phyloP scores from a whole-genome alignment of 2,797 vertebrate genomes.

The Toxotes lorentzi region DNA sequence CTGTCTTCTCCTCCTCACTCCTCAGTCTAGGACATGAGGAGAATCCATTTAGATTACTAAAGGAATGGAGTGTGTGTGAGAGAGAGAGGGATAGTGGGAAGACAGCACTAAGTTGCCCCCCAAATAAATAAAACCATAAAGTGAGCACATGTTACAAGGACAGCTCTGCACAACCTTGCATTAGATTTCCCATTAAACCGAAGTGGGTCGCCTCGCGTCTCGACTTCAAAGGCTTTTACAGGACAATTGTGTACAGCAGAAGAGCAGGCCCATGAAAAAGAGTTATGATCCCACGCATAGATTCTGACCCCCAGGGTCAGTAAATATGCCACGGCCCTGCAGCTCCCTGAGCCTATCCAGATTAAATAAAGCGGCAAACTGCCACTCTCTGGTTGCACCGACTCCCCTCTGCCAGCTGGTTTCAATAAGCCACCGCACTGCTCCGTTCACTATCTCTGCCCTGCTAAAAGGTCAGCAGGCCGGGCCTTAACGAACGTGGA shows the following conservation, averaged over 20 bases:
- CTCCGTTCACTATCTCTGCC: slow-evolving; percentile 60
- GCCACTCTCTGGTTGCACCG: slow-evolving; percentile 67
- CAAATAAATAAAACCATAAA: slow-evolving; percentile 72
- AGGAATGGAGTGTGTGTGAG: slow-evolving; percentile 36
- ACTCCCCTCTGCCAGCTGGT: slow-evolving; percentile 78
- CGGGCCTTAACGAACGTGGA: slow-evolving; percentile 66
- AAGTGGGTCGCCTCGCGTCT: slow-evolving; percentile 51
- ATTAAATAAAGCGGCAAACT: slow-evolving; percentile 83
- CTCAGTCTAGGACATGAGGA: slow-evolving; percentile 36
- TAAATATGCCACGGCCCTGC: slow-evolving; percentile 61
- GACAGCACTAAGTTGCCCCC: slow-evolving; percentile 58
- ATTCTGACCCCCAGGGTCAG: slow-evolving; percentile 77
- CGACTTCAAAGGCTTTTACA: slow-evolving; percentile 81
- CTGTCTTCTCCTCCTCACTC: slow-evolving; percentile 37
- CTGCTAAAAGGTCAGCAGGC: slow-evolving; percentile 74
- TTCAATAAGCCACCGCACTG: slow-evolving; percentile 82
- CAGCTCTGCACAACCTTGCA: slow-evolving; percentile 65
- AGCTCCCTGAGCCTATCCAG: slow-evolving; percentile 72
- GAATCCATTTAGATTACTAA: slow-evolving; percentile 60
- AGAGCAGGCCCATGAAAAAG: slow-evolving; percentile 77
- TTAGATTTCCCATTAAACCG: slow-evolving; percentile 76
- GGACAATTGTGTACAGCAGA: slow-evolving; percentile 73
- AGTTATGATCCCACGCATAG: slow-evolving; percentile 68
- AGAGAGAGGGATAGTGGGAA: slow-evolving; percentile 26
- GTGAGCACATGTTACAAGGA: slow-evolving; percentile 67